These are phyloP conservation scores for Physeter macrocephalus DNA, from an alignment of 2,113 vertebrate species.

Conservation along the genomic window DNA sequence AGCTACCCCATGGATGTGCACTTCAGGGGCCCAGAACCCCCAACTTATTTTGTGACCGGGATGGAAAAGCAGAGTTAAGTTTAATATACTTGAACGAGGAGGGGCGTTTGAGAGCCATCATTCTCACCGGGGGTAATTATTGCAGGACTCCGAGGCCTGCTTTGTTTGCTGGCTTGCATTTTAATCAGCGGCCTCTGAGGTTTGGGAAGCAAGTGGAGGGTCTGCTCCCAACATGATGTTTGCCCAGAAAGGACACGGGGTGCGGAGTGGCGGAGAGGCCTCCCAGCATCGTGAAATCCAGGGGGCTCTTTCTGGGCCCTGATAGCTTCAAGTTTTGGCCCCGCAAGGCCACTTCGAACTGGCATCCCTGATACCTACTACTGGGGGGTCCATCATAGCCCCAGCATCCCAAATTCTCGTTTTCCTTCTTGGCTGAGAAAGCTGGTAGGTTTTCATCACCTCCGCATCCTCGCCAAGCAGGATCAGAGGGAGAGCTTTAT, in stretches of 20 bases:
- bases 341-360: rapidly evolving
- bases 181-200: constrained; percentile 3
- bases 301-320: not conserved
- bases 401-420: not conserved
- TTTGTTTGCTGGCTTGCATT: constrained; percentile 33
- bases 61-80: not conserved
- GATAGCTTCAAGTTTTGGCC: not conserved
- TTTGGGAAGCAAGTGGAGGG: not conserved
- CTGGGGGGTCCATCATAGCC: rapidly evolving
- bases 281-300: not conserved
- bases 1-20: not conserved
- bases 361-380: rapidly evolving
- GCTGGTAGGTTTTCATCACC: not conserved
- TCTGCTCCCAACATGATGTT: not conserved
- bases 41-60: not conserved
- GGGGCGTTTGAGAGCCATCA: not conserved
- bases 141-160: not conserved
- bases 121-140: not conserved
- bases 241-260: not conserved
- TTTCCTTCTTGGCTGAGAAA: not conserved
- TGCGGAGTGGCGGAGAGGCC: not conserved
- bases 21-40: not conserved
- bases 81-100: not conserved
- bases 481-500: not conserved
- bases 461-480: not conserved